Evolutionary conservation across 2,797 vertebrate species (phyloP), one percentile per base, ranked within the genome.

Genomic region (Falco peregrinus): DNA sequence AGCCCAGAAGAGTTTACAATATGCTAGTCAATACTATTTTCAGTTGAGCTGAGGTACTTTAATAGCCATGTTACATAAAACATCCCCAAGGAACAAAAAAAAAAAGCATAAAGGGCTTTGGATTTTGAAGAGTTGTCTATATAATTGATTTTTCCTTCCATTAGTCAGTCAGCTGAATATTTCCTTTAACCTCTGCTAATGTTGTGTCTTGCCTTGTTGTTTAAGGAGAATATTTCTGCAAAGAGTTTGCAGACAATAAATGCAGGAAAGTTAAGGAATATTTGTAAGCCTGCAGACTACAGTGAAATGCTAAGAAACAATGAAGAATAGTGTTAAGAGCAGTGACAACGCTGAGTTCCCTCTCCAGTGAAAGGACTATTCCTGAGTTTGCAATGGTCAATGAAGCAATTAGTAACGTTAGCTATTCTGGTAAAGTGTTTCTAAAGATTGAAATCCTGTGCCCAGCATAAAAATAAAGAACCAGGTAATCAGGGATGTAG

Each of bases 131-230:
- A 69, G 16, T 11, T 69, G 56, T 81, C 87, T 71, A 83, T 85
- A 70, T 21, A 93, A 96, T 95, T 89, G 92, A 96, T 93, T 95
- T 96, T 93, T 82, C 87, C 57, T 95, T 92, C 92, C 75, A 84
- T 96, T 94, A 95, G 47, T 45, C 67, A 94, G 81, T 51, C 77
- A 63, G 57, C 19, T 91, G 89, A 87, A 89, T 92, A 84, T 79
- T 96, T 92, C 78, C 61, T 95, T 84, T 95, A 74, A 68, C 75
- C 33, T 94, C 64, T 80, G 60, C n/a, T 74, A 13, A 60, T 75
- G 11, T 33, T 68, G 7, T 47, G 41, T 25, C 74, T 91, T 83
- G 17, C 3, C 28, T 29, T 71, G 16, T 73, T 74, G 73, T 89
- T 89, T 83, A 91, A 94, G 81, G 22, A 70, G 19, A 87, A 47